A percentile compares a stretch with the other conserved stretches of the same genome.
Evolutionary conservation across 2,113 vertebrate species (phyloP).

Genomic region (Actinemys pallida): DNA sequence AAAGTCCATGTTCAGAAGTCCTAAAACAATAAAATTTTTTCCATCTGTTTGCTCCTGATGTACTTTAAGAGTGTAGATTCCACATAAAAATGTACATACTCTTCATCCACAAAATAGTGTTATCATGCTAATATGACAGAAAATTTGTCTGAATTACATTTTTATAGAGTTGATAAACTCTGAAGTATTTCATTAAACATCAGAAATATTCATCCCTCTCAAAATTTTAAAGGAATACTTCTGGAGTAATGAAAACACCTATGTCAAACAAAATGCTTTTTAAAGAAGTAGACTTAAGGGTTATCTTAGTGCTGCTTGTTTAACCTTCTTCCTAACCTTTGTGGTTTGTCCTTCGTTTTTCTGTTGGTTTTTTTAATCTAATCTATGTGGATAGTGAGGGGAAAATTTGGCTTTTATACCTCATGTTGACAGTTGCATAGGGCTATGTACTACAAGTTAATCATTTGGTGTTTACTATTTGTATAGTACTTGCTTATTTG

Average conservation of each 20-base stretch:
- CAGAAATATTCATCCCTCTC: neutral
- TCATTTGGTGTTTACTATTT: neutral
- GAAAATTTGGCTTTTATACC: neutral
- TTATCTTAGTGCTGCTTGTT: slow-evolving; percentile 6
- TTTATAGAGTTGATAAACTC: neutral
- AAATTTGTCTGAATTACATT: neutral
- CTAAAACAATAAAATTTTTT: neutral
- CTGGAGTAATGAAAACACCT: slow-evolving; percentile 11
- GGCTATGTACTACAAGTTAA: neutral
- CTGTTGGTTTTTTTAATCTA: neutral
- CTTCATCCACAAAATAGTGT: neutral
- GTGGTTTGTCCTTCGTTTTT: neutral
- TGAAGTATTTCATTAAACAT: rapidly evolving
- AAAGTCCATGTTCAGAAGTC: neutral
- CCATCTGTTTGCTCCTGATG: neutral
- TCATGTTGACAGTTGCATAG: neutral
- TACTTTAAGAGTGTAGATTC: neutral
- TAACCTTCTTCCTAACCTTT: neutral
- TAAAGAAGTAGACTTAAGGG: neutral
- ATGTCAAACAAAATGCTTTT: neutral
- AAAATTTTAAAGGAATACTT: neutral
- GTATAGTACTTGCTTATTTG: neutral
- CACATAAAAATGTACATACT: neutral
- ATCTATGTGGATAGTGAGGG: neutral
- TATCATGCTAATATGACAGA: neutral